Conservation (phyloP, 2,888 invertebrate species). For the Meteorus cinctellus region DNA sequence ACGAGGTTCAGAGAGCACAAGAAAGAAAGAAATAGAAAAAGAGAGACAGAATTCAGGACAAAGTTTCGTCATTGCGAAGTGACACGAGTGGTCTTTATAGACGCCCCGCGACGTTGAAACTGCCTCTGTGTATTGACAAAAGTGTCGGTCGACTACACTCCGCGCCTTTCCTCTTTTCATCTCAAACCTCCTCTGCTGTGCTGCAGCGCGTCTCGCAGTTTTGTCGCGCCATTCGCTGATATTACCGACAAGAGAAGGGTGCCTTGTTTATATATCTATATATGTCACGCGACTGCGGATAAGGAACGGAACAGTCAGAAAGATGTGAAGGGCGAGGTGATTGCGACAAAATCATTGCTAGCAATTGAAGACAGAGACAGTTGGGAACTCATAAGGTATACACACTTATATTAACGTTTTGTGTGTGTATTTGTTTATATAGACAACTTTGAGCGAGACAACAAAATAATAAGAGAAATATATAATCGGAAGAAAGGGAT, state of each 20-base stretch:
- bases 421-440: constrained; percentile 34
- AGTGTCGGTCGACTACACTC: constrained; percentile 72
- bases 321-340: constrained; percentile 64
- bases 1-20: neutral
- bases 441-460: constrained; percentile 49
- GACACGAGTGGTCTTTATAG: constrained; percentile 78
- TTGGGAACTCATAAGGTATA: constrained; percentile 69
- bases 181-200: constrained; percentile 66
- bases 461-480: constrained; percentile 38
- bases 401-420: constrained; percentile 28
- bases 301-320: constrained; percentile 51
- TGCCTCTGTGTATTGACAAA: constrained; percentile 75
- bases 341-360: constrained; percentile 75
- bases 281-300: constrained; percentile 44
- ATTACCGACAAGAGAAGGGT: constrained; percentile 68
- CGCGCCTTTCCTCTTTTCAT: constrained; percentile 52
- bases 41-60: constrained; percentile 72
- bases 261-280: neutral
- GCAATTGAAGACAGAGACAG: constrained; percentile 72
- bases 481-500: constrained; percentile 53
- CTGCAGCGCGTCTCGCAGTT: constrained; percentile 66
- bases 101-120: constrained; percentile 60
- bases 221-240: constrained; percentile 72
- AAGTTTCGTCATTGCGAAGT: constrained; percentile 77
- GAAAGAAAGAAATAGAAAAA: constrained; percentile 39